These are phyloP conservation scores for Heloderma charlesbogerti DNA, from an alignment of 2,113 vertebrate species.

Conservation along the genomic window DNA sequence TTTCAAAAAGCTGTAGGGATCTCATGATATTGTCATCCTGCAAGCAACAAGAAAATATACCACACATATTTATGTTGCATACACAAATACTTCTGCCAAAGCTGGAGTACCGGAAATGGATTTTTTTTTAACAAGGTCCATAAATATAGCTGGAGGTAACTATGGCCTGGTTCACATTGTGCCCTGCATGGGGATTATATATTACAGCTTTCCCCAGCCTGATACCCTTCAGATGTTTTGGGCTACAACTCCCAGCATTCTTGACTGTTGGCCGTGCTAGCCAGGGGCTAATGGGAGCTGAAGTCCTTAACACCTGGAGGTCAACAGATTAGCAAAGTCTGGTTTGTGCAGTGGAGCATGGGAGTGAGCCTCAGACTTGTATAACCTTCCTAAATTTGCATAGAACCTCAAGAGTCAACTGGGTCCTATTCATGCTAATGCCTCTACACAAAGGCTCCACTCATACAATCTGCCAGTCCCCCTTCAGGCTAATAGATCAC, in stretches of 20 bases:
- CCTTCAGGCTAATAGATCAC: not conserved
- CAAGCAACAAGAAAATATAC: conserved; percentile 45
- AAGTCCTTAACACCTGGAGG: too few species aligned
- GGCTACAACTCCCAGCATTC: too few species aligned
- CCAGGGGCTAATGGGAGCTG: too few species aligned
- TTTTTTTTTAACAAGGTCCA: not conserved
- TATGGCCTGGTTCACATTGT: not conserved
- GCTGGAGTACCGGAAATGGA: not conserved
- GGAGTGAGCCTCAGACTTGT: not conserved
- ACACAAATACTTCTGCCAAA: not conserved
- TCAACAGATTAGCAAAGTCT: too few species aligned
- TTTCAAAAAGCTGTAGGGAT: conserved; percentile 97
- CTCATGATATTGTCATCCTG: conserved; percentile 98
- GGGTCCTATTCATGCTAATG: not conserved
- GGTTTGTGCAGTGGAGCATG: not conserved
- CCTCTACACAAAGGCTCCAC: not conserved
- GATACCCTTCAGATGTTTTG: too few species aligned
- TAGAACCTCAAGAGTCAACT: not conserved
- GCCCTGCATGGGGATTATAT: not conserved
- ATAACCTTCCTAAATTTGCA: not conserved
- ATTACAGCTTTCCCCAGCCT: not conserved
- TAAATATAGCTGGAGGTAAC: not conserved
- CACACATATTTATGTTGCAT: not conserved
- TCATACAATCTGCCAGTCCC: too few species aligned
- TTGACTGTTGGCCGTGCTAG: too few species aligned